Percentiles rank a stretch among this genome's conserved stretches.
phyloP scores from a whole-genome alignment of 2,888 invertebrate genomes.

The Deladenus siricidicola region DNA sequence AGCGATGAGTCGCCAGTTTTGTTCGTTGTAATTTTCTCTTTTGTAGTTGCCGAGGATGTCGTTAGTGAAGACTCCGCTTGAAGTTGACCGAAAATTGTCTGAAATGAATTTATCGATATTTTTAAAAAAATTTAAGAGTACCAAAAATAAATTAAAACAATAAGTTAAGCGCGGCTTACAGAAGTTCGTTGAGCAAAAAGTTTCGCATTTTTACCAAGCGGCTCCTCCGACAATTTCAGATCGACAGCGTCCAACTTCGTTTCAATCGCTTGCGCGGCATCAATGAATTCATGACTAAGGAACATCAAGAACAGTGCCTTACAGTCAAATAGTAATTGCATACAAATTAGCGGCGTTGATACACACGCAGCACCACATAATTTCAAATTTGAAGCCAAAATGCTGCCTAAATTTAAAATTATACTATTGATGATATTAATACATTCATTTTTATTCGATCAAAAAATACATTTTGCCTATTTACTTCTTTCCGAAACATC shows the following conservation, averaged over 20 bases:
- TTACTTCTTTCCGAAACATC: slow-evolving; percentile 7
- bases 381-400: slow-evolving; percentile 18
- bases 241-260: slow-evolving; percentile 33
- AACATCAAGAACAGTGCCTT: slow-evolving; percentile 29
- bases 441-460: background rate
- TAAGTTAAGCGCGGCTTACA: too few species aligned
- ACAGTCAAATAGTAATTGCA: slow-evolving; percentile 29
- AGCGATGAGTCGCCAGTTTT: slow-evolving; percentile 1
- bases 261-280: slow-evolving; percentile 21
- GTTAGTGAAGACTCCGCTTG: slow-evolving; percentile 22
- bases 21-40: too few species aligned
- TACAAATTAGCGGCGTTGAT: slow-evolving; percentile 11
- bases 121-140: background rate
- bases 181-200: slow-evolving; percentile 23
- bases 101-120: background rate
- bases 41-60: slow-evolving; percentile 12
- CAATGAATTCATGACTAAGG: slow-evolving; percentile 18
- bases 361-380: slow-evolving; percentile 13
- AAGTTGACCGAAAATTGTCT: slow-evolving; percentile 35
- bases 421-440: background rate
- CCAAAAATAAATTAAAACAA: too few species aligned
- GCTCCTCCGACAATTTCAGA: slow-evolving; percentile 23
- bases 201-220: slow-evolving; percentile 27
- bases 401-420: slow-evolving; percentile 15
- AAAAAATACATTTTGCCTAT: background rate